Conservation (phyloP, 2,113 vertebrate species). For the Gadus chalcogrammus region DNA sequence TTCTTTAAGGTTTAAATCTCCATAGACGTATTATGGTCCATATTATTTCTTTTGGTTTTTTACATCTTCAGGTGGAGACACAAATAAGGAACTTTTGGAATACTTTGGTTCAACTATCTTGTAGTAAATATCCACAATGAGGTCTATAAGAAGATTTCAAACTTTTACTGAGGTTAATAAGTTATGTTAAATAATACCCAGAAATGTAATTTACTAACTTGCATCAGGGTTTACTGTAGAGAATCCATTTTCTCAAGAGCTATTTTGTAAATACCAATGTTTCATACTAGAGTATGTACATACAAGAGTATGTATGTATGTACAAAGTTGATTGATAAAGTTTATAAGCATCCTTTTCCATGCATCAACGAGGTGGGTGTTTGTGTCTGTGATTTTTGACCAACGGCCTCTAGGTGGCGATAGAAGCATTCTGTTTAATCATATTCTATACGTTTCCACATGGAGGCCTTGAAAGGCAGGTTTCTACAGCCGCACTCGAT, state of each 20-base stretch:
- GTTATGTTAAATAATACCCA: conserved; percentile 50
- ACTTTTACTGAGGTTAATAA: conserved; percentile 21
- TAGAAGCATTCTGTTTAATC: neutral
- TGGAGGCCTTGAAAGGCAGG: too few relatives aligned
- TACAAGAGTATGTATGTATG: conserved; percentile 61
- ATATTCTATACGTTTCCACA: too few relatives aligned
- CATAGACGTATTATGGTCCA: neutral
- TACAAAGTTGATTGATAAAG: conserved; percentile 75
- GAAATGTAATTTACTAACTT: conserved; percentile 69
- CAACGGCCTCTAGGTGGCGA: conserved; percentile 15
- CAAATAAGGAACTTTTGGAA: conserved; percentile 8
- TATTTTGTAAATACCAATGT: conserved; percentile 71
- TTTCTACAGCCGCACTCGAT: neutral
- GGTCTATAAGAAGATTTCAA: conserved; percentile 35
- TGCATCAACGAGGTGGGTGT: conserved; percentile 7
- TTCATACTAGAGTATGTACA: conserved; percentile 71
- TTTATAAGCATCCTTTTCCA: conserved; percentile 62
- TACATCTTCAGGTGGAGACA: too few relatives aligned
- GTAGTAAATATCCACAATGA: conserved; percentile 28
- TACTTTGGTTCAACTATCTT: conserved; percentile 42
- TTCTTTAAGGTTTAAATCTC: neutral
- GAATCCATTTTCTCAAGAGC: conserved; percentile 47
- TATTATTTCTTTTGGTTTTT: neutral
- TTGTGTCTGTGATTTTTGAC: neutral
- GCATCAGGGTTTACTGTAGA: conserved; percentile 69